Conservation (phyloP, 2,888 invertebrate species). For the Drosophila meridiana region DNA sequence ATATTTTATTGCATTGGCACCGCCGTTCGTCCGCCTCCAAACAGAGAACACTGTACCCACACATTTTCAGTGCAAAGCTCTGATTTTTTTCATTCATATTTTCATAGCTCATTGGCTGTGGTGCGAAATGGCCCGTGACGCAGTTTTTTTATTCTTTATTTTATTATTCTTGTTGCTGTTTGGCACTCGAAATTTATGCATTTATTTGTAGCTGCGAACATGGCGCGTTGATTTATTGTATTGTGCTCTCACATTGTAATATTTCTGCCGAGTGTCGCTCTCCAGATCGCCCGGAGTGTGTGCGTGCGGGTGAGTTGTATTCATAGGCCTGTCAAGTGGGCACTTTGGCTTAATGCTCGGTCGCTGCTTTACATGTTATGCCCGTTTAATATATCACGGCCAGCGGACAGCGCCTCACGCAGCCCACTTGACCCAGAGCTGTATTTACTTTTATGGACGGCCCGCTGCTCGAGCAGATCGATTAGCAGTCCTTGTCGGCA, state of each 20-base stretch:
- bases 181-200: conserved; percentile 74
- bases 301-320: conserved; percentile 28
- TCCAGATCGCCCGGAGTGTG: conserved; percentile 19
- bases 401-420: background rate
- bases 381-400: conserved; percentile 11
- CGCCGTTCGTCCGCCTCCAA: background rate
- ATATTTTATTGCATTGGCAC: background rate
- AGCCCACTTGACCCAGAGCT: conserved; percentile 26
- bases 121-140: conserved; percentile 67
- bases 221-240: conserved; percentile 70
- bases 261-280: conserved; percentile 57
- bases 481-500: conserved; percentile 35
- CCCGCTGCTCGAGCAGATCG: conserved; percentile 22
- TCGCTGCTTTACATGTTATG: conserved; percentile 31
- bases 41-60: background rate
- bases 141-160: background rate
- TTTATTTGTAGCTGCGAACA: conserved; percentile 65
- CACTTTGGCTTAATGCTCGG: conserved; percentile 50
- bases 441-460: conserved; percentile 29
- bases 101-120: conserved; percentile 74
- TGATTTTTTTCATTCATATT: conserved; percentile 58
- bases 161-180: conserved; percentile 38
- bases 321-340: conserved; percentile 63
- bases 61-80: background rate
- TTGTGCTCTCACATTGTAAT: conserved; percentile 65